These are phyloP conservation scores for Acanthaster planci DNA, from an alignment of 35 echinoderm and acorn worm species.

Conservation along the genomic window DNA sequence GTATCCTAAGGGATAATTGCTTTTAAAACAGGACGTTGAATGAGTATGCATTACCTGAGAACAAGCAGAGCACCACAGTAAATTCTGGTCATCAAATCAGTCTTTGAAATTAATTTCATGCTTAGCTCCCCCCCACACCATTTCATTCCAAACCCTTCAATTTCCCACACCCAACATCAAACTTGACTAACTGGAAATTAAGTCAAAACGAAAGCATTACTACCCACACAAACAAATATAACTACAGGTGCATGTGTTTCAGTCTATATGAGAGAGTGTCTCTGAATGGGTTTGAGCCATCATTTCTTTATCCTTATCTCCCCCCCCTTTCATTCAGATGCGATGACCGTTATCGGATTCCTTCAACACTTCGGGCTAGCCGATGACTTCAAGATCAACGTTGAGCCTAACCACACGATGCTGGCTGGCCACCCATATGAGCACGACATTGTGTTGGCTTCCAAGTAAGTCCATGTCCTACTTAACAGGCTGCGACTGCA, in stretches of 20 bases:
- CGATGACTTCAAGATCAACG: slow-evolving; percentile 88
- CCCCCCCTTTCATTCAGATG: slow-evolving; percentile 66
- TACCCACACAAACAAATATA: too few relatives aligned
- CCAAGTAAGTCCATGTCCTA: slow-evolving; percentile 62
- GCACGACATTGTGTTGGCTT: slow-evolving; percentile 91
- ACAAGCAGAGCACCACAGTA: background rate
- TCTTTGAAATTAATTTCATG: too few relatives aligned
- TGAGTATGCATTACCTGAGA: background rate
- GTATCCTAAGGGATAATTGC: background rate
- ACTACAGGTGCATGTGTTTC: too few relatives aligned
- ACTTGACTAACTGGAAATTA: too few relatives aligned
- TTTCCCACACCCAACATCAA: too few relatives aligned
- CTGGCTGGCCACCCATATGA: slow-evolving; percentile 93
- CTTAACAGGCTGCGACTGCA: too few relatives aligned
- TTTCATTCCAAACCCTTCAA: too few relatives aligned
- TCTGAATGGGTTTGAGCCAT: too few relatives aligned
- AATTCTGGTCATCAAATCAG: background rate
- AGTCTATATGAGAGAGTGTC: too few relatives aligned
- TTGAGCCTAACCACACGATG: slow-evolving; percentile 96
- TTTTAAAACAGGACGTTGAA: background rate
- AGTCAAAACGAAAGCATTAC: too few relatives aligned
- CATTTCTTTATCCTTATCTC: too few relatives aligned
- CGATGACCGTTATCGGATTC: slow-evolving; percentile 97
- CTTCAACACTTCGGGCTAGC: slow-evolving; percentile 71
- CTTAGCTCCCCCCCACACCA: too few relatives aligned